Conservation (phyloP, 2,888 invertebrate genomes). For the Clepsis dumicolana region DNA sequence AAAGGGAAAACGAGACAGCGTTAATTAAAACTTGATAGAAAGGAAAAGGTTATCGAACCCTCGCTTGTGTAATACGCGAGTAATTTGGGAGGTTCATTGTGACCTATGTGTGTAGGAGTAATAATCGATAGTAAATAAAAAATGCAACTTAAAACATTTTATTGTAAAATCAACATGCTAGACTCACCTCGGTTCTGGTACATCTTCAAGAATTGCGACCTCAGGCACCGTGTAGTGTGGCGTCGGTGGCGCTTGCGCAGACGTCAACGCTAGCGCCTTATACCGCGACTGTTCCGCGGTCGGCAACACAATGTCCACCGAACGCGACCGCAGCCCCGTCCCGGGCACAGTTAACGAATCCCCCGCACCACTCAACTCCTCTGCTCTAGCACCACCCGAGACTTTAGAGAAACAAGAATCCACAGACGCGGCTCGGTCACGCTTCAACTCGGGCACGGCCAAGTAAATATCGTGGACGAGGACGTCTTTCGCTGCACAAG, state of each 20-base stretch:
- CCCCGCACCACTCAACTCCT: constrained; percentile 88
- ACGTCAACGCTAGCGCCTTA: constrained; percentile 92
- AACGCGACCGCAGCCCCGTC: constrained; percentile 91
- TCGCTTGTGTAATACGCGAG: too few relatives aligned
- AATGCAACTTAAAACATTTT: not conserved
- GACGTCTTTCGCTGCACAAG: constrained; percentile 66
- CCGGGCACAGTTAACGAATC: constrained; percentile 90
- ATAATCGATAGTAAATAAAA: not conserved
- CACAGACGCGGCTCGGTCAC: constrained; percentile 95
- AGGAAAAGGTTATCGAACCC: not conserved
- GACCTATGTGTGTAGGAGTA: not conserved
- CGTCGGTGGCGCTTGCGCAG: constrained; percentile 72
- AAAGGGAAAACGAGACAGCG: not conserved
- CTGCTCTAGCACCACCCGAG: constrained; percentile 89
- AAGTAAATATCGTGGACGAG: constrained; percentile 91
- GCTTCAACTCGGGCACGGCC: constrained; percentile 93
- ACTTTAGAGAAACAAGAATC: constrained; percentile 95
- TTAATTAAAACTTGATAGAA: not conserved
- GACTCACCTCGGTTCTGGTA: constrained; percentile 71
- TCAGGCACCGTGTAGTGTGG: constrained; percentile 57
- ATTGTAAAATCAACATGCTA: constrained; percentile 32
- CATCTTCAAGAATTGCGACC: constrained; percentile 54
- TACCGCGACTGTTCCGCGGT: constrained; percentile 94
- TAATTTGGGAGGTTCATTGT: too few relatives aligned
- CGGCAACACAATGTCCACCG: constrained; percentile 95